These are phyloP conservation scores for Celastrina argiolus DNA, from an alignment of 2,888 invertebrate genomes.

Conservation along the genomic window DNA sequence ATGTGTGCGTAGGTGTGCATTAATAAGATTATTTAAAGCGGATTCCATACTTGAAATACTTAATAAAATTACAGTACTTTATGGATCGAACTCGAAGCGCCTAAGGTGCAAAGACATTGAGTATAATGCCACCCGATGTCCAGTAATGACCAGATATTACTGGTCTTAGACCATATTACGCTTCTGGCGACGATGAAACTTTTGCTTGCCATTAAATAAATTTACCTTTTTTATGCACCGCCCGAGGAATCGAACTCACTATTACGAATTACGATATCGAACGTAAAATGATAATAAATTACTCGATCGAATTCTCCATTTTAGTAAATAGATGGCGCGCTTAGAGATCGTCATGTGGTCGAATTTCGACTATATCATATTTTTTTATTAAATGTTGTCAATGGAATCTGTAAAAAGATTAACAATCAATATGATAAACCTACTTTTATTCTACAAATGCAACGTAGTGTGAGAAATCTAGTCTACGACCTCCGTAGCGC, in stretches of 20 bases:
- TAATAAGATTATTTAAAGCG: not conserved
- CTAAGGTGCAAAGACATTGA: slow-evolving; percentile 14
- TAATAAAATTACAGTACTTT: slow-evolving; percentile 17
- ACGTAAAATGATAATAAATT: slow-evolving; percentile 9
- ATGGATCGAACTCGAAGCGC: not conserved
- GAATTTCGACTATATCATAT: too few species aligned
- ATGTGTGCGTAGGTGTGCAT: not conserved
- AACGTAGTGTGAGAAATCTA: too few species aligned
- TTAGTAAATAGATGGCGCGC: not conserved
- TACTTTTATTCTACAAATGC: too few species aligned
- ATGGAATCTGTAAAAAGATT: too few species aligned
- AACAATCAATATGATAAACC: too few species aligned
- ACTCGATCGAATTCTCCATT: not conserved
- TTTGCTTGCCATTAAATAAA: slow-evolving; percentile 16
- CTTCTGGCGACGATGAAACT: slow-evolving; percentile 13
- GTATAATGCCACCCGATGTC: slow-evolving; percentile 11
- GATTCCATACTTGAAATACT: slow-evolving; percentile 6
- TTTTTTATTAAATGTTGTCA: too few species aligned
- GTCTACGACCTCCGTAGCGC: too few species aligned
- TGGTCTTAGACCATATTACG: slow-evolving; percentile 6
- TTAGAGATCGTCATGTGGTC: too few species aligned
- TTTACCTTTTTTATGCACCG: slow-evolving; percentile 13
- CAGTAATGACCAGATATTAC: slow-evolving; percentile 19
- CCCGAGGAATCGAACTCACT: not conserved
- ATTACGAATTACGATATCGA: too few species aligned